Conservation (phyloP, 2,888 invertebrate genomes). For the Pandemis cinnamomeana region DNA sequence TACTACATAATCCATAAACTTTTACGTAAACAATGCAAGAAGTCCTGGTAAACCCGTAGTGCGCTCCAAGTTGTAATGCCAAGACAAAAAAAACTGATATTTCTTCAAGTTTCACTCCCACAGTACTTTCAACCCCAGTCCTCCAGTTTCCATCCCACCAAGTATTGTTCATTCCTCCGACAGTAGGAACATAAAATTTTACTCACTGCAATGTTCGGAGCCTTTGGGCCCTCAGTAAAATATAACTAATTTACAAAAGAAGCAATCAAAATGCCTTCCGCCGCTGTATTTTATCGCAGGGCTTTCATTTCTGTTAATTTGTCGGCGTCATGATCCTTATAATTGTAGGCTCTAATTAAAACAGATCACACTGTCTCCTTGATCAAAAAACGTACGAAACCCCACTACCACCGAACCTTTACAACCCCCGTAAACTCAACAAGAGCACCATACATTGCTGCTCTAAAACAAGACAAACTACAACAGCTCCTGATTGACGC, state of each 20-base stretch:
- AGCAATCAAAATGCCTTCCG: constrained; percentile 25
- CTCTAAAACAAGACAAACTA: neutral
- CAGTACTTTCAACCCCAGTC: no score
- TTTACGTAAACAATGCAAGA: no score
- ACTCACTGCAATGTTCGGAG: neutral
- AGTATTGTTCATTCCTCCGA: no score
- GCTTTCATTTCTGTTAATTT: constrained; percentile 36
- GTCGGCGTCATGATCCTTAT: constrained; percentile 28
- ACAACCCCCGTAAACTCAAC: neutral
- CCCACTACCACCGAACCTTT: neutral
- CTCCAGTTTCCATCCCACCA: no score
- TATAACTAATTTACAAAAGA: constrained; percentile 6
- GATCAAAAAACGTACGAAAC: constrained; percentile 37
- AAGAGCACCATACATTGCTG: neutral
- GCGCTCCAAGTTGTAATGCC: no score
- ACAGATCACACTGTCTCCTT: constrained; percentile 39
- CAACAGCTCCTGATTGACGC: neutral
- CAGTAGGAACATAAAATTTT: neutral
- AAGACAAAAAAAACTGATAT: no score
- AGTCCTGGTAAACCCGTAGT: no score
- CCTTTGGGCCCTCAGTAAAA: neutral
- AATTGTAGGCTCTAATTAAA: constrained; percentile 39
- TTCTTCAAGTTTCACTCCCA: no score
- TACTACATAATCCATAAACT: no score
- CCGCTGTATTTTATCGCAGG: constrained; percentile 17